Base-by-base conservation (phyloP, 1,140 invertebrate species). In the Periplaneta americana region DNA sequence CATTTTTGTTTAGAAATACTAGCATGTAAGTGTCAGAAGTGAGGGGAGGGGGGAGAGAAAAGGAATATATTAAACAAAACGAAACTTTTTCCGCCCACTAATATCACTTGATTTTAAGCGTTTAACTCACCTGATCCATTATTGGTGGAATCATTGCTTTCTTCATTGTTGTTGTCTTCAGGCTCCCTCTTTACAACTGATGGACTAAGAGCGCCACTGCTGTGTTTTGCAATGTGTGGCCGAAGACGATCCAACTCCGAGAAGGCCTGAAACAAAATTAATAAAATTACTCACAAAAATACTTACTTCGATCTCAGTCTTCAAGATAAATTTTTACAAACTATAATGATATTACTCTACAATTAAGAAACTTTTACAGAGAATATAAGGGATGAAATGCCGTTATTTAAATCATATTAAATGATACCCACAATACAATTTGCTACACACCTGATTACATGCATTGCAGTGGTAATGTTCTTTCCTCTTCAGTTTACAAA, bases 401-500 rank as follows among this genome's bases (percentile, higher is more conserved):
- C 2, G 17, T 77, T 66, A 18, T 66, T 77, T 77, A n/a, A n/a
- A n/a, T n/a, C n/a, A n/a, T n/a, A n/a, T n/a, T n/a, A n/a, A n/a
- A n/a, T n/a, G n/a, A n/a, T n/a, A n/a, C n/a, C n/a, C n/a, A n/a
- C n/a, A n/a, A n/a, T n/a, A n/a, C n/a, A n/a, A n/a, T 28, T 9
- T 83, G 17, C 33, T 80, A 84, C 84, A 83, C 86, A 91, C 92
- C 88, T 96, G 95, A 87, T 96, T 96, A 88, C 96, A 97, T n/a
- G 94, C 91, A 85, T 94, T 94, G 87, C 96, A 97, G 86, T 97
- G 96, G 84, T 94, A 96, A 86, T 97, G 96, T 83, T 95, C 93
- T 84, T 94, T 93, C 78, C 95, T 91, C 86, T 97, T 97, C 66
- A 96, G 88, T 87, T 97, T 97, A 87, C 96, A 97, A 86, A 96